Base-by-base conservation (phyloP, 2,888 invertebrate genomes). In the Lamellibrachia satsuma region DNA sequence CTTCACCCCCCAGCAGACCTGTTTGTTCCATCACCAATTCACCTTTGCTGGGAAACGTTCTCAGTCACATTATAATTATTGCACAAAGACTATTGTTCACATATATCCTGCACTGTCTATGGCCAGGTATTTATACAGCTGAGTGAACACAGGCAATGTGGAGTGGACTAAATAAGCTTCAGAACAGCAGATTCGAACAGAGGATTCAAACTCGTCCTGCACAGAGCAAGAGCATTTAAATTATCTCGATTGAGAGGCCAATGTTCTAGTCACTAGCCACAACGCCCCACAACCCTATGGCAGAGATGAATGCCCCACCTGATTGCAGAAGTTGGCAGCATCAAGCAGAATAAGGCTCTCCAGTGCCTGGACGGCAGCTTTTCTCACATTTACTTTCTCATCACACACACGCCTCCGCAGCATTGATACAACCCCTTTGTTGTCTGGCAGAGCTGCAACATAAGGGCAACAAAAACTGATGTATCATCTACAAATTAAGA, bases 371-470 rank as follows among this genome's bases (percentile, higher is more conserved):
- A 97, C 93, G n/a, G 97, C 96, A 22, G 96, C 95, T 94, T 97
- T 97, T 8, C 97, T 96, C n/a, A 97, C 97, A 93, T 96, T 96
- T n/a, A 97, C 97, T 95, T 97, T 97, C 92, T 97, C 97, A 94
- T 97, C 97, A n/a, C 96, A 95, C 39, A 96, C 95, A 90, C 97
- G 95, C 1, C 96, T 94, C 75, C 96, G 95, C 15, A 97, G 93
- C 96, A 97, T 96, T 7, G 96, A 95, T 22, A 95, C 93, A 11
- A 96, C 95, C 52, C 96, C 96, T 39, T 95, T 94, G 92, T 94
- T 94, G 93, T 96, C 96, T 0, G 95, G 93, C 55, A 96, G 92
- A 91, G 95, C 96, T 96, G 93, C 0, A 93, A 22, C 15, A 22
- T 15, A 92, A 52, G 11, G 39, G 22, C 1, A 39, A 52, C 52